Conservation (phyloP, 2,888 invertebrate genomes). For the Bombylius major region DNA sequence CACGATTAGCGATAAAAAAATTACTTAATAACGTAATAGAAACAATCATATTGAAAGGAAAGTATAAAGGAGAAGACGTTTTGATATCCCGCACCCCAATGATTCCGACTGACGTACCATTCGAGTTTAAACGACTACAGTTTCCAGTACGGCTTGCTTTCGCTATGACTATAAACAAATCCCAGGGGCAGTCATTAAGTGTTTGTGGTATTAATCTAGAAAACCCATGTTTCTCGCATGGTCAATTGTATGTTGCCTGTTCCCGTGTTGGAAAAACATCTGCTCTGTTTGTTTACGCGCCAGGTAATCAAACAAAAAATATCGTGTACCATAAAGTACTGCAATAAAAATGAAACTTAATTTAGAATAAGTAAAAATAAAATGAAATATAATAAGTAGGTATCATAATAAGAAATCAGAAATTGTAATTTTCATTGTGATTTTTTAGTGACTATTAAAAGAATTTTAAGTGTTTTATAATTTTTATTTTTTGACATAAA, state of each 20-base stretch:
- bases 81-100: constrained; percentile 25
- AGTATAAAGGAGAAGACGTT: constrained; percentile 8
- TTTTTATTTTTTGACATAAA: no score
- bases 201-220: constrained; percentile 21
- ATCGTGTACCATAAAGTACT: constrained; percentile 1
- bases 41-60: constrained; percentile 16
- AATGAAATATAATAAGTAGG: no score
- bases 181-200: constrained; percentile 23
- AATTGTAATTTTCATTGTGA: neutral
- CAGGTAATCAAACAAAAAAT: neutral
- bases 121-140: constrained; percentile 21
- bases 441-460: neutral
- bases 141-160: constrained; percentile 22
- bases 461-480: no score
- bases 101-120: constrained; percentile 22
- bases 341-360: neutral
- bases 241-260: constrained; percentile 25
- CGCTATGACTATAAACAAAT: constrained; percentile 24
- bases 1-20: constrained; percentile 18
- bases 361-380: neutral
- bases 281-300: neutral
- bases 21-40: constrained; percentile 20
- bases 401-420: neutral
- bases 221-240: constrained; percentile 22
- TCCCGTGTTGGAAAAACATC: constrained; percentile 17